phyloP scores from a whole-genome alignment of 2,797 vertebrate species.

The Clarias pachynema region DNA sequence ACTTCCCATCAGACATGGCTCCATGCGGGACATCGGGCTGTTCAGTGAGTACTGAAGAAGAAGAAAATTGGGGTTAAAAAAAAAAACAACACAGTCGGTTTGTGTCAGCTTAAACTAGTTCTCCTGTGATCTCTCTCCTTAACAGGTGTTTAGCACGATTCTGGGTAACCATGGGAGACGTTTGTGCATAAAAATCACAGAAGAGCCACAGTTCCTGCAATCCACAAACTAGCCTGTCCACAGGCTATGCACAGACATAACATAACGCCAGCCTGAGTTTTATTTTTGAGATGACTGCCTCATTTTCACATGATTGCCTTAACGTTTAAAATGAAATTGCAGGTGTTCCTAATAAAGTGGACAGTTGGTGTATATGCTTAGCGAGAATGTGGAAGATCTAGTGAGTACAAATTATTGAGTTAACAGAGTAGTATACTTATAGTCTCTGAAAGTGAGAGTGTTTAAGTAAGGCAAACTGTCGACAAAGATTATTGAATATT shows the following conservation, averaged over 20 bases:
- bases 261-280: background rate
- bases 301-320: too few species aligned
- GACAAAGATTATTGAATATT: background rate
- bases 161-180: background rate
- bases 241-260: too few species aligned
- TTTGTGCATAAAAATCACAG: background rate
- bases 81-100: too few species aligned
- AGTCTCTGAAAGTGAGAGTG: background rate
- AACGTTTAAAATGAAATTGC: background rate
- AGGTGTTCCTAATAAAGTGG: background rate
- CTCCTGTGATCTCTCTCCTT: background rate
- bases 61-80: conserved; percentile 37
- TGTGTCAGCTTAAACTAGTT: background rate
- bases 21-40: conserved; percentile 92
- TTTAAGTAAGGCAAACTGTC: background rate
- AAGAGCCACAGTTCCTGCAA: background rate
- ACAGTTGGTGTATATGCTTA: background rate
- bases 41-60: conserved; percentile 92
- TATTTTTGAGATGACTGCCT: too few species aligned
- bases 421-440: background rate
- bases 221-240: background rate
- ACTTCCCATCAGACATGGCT: conserved; percentile 93
- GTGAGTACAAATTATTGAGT: background rate
- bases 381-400: background rate
- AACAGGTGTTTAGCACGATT: background rate